Evolutionary conservation across 2,888 invertebrate species (phyloP), one percentile per base, ranked within the genome.

Genomic region (Megalurothrips usitatus): DNA sequence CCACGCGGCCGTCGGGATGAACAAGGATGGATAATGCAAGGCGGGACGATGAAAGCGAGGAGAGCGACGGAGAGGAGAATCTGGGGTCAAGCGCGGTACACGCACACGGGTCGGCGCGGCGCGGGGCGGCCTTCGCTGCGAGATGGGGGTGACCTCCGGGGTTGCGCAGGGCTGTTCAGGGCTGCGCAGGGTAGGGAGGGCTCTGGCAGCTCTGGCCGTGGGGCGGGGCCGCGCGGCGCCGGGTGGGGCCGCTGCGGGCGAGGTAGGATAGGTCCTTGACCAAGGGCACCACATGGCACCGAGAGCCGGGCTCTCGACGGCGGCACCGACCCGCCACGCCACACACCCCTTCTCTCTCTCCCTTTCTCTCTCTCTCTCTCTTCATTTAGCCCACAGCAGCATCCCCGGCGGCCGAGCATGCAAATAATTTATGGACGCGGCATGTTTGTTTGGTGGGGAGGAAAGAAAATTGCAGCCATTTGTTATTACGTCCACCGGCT

Each of bases 261-360:
- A 23, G 68, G 68, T 68, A 68, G 68, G 68, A 23, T 23, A 68
- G 68, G 68, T 68, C 68, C 23, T 68, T 68, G 23, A 23, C 68
- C 68, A 23, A 68, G 68, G 23, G 68, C 68, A 23, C n/a, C 68
- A 11, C 58, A 68, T 19, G 23, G 68, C n/a, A n/a, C 23, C 68
- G n/a, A 19, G 68, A 17, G 19, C 52, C 12, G 3, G 63, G 63
- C 63, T 63, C 19, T 23, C 68, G 23, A 11, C n/a, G 52, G 68
- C 68, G 11, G 17, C 58, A 52, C 52, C 52, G 52, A 10, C 19
- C 52, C 52, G 52, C 52, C 52, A 12, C 12, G 3, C 52, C 52
- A 12, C 14, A 52, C 52, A 52, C 52, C 52, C 14, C 14, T 52
- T 1, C 52, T 52, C 52, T 3, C 52, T 3, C 52, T 52, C 14